Conservation (phyloP, 2,888 invertebrate species). For the Lasioglossum figueresi region DNA sequence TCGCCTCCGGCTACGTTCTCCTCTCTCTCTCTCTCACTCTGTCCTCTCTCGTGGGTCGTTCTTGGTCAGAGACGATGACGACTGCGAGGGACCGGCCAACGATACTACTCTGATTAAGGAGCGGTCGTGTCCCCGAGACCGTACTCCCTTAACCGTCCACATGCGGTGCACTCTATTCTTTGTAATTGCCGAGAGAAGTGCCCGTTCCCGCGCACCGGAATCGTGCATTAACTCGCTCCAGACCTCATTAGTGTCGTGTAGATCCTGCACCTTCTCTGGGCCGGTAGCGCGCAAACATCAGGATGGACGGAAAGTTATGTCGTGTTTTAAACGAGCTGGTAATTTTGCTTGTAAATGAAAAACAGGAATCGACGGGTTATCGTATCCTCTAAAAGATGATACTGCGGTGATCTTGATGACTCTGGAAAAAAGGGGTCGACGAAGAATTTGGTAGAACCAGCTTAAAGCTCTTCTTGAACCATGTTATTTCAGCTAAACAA, state of each 20-base stretch:
- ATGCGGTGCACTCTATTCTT: slow-evolving; percentile 15
- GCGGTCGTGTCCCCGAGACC: slow-evolving; percentile 41
- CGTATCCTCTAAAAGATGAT: too few relatives aligned
- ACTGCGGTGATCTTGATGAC: too few relatives aligned
- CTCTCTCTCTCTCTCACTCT: slow-evolving; percentile 66
- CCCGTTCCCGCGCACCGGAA: background rate
- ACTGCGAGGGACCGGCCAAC: slow-evolving; percentile 58
- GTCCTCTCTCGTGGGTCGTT: slow-evolving; percentile 75
- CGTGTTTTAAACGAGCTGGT: too few relatives aligned
- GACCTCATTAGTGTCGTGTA: background rate
- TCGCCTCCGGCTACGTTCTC: slow-evolving; percentile 67
- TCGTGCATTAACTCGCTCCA: background rate
- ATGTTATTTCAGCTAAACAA: too few relatives aligned
- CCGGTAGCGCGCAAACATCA: background rate
- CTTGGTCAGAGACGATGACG: slow-evolving; percentile 79
- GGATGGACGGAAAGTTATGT: too few relatives aligned
- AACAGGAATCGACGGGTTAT: too few relatives aligned
- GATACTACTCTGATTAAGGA: slow-evolving; percentile 65
- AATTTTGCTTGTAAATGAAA: too few relatives aligned
- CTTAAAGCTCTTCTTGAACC: too few relatives aligned
- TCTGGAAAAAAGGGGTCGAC: too few relatives aligned
- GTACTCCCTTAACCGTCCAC: slow-evolving; percentile 14
- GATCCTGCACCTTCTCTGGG: background rate
- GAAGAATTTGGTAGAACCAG: too few relatives aligned
- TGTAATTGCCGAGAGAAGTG: slow-evolving; percentile 22